Conservation (phyloP, 2,113 vertebrate species). For the Bagarius yarrelli region DNA sequence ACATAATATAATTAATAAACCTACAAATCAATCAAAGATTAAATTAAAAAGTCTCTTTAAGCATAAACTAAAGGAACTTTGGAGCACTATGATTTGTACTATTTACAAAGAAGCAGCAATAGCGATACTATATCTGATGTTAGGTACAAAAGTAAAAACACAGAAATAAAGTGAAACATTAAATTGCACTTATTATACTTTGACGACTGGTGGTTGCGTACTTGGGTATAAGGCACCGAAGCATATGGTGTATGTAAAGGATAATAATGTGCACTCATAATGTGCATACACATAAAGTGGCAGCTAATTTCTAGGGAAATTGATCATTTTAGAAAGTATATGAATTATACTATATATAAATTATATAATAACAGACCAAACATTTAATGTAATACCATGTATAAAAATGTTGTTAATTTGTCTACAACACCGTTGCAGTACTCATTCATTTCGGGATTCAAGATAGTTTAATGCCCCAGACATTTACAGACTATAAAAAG, state of each 20-base stretch:
- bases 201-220: slow-evolving; percentile 63
- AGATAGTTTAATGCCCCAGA: slow-evolving; percentile 58
- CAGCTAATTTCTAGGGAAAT: background rate
- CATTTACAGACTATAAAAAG: slow-evolving; percentile 61
- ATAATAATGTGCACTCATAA: background rate
- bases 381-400: background rate
- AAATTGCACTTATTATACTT: slow-evolving; percentile 55
- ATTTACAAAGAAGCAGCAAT: slow-evolving; percentile 17
- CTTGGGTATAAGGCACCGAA: slow-evolving; percentile 40
- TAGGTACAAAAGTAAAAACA: background rate
- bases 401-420: background rate
- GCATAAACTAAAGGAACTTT: background rate
- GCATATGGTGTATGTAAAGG: background rate
- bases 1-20: too few relatives aligned
- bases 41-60: background rate
- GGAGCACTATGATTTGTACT: background rate
- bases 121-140: slow-evolving; percentile 23
- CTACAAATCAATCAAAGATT: background rate
- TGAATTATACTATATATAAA: background rate
- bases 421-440: slow-evolving; percentile 13
- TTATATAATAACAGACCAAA: background rate
- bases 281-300: background rate
- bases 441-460: slow-evolving; percentile 40
- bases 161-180: slow-evolving; percentile 11
- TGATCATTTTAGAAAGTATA: background rate